phyloP scores from a whole-genome alignment of 2,888 invertebrate genomes.

The Ophion slaviceki region DNA sequence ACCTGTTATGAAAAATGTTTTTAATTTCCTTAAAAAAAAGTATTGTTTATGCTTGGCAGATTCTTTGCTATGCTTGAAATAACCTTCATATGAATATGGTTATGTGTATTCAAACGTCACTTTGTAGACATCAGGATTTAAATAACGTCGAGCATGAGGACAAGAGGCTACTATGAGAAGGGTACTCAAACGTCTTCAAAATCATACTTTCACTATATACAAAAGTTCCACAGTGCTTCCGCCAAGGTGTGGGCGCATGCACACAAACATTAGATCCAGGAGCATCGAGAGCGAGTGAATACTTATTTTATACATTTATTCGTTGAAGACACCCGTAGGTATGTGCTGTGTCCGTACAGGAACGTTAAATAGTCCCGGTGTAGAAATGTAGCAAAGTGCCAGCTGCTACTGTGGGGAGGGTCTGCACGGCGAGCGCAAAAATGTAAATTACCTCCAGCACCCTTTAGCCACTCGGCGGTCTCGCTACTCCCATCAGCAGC shows the following conservation, averaged over 20 bases:
- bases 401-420: conserved; percentile 59
- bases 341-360: conserved; percentile 25
- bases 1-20: too few relatives aligned
- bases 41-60: too few relatives aligned
- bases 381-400: conserved; percentile 56
- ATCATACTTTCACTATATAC: neutral
- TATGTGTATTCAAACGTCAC: too few relatives aligned
- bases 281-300: conserved; percentile 21
- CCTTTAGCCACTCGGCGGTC: conserved; percentile 64
- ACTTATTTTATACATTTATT: conserved; percentile 7
- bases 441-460: conserved; percentile 69
- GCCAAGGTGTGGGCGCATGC: conserved; percentile 43
- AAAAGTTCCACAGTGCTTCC: conserved; percentile 41
- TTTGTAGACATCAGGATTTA: too few relatives aligned
- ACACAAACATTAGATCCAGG: conserved; percentile 16
- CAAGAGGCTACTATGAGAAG: neutral
- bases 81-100: too few relatives aligned
- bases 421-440: conserved; percentile 60
- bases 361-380: conserved; percentile 26
- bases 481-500: conserved; percentile 53
- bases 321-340: conserved; percentile 9
- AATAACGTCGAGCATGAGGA: too few relatives aligned
- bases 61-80: too few relatives aligned
- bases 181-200: neutral
- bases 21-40: too few relatives aligned